phyloP scores from a whole-genome alignment of 2,797 vertebrate species.

The Myripristis murdjan region DNA sequence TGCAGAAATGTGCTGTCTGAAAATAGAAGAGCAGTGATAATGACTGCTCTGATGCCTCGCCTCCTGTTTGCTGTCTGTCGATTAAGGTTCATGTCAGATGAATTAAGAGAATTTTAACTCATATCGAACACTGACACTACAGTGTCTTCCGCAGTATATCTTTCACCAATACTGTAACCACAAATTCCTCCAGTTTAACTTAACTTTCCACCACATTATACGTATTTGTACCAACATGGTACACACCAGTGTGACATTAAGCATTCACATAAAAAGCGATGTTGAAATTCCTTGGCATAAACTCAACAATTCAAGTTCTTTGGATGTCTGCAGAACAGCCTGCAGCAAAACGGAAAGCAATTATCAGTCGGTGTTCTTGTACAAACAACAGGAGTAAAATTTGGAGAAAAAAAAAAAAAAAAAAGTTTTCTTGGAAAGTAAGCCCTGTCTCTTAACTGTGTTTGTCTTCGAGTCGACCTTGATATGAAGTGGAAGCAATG shows the following conservation, averaged over 20 bases:
- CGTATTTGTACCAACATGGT: no score
- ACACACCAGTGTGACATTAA: neutral
- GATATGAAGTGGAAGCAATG: constrained; percentile 37
- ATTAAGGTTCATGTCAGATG: neutral
- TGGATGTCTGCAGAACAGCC: constrained; percentile 2
- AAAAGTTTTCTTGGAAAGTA: constrained; percentile 15
- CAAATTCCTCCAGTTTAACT: no score
- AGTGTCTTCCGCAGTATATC: no score
- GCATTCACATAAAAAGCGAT: constrained; percentile 3
- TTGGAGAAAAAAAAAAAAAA: no score
- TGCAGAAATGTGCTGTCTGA: neutral
- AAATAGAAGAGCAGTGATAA: constrained; percentile 22
- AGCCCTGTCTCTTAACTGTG: constrained; percentile 5
- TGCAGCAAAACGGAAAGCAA: constrained; percentile 17
- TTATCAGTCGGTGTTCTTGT: neutral
- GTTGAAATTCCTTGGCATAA: neutral
- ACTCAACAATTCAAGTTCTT: neutral
- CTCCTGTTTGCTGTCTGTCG: neutral
- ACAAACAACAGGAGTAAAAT: no score
- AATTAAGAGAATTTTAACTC: constrained; percentile 9
- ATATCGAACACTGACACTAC: neutral
- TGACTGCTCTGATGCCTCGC: neutral
- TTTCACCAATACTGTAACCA: no score
- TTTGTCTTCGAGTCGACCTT: constrained; percentile 39
- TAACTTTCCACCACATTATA: no score